These are phyloP conservation scores for Ophraella communa DNA, from an alignment of 2,888 invertebrate species.

Conservation along the genomic window DNA sequence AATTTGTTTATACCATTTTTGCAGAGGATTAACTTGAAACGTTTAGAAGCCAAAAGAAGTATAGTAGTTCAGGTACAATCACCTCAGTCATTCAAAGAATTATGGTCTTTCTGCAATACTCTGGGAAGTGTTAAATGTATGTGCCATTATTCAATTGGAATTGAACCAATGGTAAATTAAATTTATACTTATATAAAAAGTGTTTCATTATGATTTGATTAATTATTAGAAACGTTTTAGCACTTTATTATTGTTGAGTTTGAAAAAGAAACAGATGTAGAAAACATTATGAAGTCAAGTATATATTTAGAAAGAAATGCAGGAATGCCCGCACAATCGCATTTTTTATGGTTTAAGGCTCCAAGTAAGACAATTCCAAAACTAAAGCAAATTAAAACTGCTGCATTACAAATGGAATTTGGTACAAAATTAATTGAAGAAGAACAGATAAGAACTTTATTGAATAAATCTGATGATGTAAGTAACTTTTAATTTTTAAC, in stretches of 20 bases:
- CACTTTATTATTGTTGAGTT: constrained; percentile 82
- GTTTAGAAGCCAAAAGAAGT: constrained; percentile 71
- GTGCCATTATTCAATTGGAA: constrained; percentile 67
- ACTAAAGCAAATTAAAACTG: constrained; percentile 46
- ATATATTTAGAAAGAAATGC: constrained; percentile 66
- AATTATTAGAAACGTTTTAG: constrained; percentile 55
- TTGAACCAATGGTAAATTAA: constrained; percentile 53
- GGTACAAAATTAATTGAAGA: constrained; percentile 61
- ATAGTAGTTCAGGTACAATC: constrained; percentile 80
- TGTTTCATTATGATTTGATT: too few species aligned
- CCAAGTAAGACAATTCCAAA: constrained; percentile 48
- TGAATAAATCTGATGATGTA: constrained; percentile 63
- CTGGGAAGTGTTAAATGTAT: constrained; percentile 70
- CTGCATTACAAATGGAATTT: constrained; percentile 56
- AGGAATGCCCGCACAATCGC: constrained; percentile 71
- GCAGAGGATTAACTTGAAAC: constrained; percentile 66
- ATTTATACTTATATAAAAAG: neutral
- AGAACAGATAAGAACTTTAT: constrained; percentile 59
- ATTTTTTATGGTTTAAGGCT: constrained; percentile 74
- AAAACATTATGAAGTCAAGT: constrained; percentile 65
- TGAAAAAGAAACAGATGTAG: constrained; percentile 62
- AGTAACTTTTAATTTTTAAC: constrained; percentile 21
- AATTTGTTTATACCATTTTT: constrained; percentile 60
- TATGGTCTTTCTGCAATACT: constrained; percentile 72
- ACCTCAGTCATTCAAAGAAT: constrained; percentile 70